Conservation (phyloP, 2,888 invertebrate genomes). For the Tolmerus cingulatus region DNA sequence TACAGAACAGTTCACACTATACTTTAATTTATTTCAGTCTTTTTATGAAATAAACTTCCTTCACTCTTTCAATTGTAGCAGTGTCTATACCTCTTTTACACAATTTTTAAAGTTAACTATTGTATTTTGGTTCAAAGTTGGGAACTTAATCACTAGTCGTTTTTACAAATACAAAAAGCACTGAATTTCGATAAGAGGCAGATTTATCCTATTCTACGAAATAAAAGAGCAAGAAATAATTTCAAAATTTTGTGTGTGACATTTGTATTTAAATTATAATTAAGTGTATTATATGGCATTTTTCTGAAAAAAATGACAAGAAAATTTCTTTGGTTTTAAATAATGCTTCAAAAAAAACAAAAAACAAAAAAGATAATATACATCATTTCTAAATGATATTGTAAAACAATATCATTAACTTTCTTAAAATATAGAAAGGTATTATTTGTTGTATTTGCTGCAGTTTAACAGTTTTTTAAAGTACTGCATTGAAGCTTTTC, state of each 20-base stretch:
- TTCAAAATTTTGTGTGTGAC: background rate
- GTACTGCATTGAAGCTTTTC: background rate
- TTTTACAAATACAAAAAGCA: background rate
- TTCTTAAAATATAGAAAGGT: background rate
- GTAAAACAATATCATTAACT: background rate
- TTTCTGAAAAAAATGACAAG: background rate
- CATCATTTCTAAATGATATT: background rate
- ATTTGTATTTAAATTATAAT: slow-evolving; percentile 31
- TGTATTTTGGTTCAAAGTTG: background rate
- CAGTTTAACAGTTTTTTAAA: background rate
- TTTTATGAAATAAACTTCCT: background rate
- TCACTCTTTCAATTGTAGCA: background rate
- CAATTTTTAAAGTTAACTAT: background rate
- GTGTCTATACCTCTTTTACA: background rate
- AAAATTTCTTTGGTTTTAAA: background rate
- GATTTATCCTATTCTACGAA: background rate
- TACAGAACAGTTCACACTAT: background rate
- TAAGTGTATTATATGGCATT: slow-evolving; percentile 4
- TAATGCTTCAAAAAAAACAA: background rate
- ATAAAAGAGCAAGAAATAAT: slow-evolving; percentile 19
- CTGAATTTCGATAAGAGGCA: slow-evolving; percentile 4
- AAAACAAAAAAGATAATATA: no score
- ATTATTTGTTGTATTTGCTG: background rate
- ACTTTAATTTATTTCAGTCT: background rate
- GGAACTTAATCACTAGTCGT: background rate